Conservation (phyloP, 37 sponge, comb jelly and placozoan genomes). For the Bolinopsis microptera region DNA sequence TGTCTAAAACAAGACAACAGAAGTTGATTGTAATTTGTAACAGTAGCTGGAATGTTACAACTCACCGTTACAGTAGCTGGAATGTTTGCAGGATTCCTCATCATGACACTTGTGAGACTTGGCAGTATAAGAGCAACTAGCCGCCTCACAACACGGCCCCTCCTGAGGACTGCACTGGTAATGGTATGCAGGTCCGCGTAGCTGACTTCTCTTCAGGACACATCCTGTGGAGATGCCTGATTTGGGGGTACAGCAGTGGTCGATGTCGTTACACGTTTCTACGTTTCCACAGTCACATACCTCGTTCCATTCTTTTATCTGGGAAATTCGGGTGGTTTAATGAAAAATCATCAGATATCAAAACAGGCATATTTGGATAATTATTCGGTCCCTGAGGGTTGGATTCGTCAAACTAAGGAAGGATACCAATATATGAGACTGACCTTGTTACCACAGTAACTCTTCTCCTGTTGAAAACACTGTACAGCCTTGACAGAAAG, state of each 20-base stretch:
- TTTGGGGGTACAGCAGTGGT: conserved; percentile 52
- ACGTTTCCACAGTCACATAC: conserved; percentile 56
- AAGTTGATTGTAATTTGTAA: background rate
- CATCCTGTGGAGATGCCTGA: background rate
- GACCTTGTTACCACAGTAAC: conserved; percentile 61
- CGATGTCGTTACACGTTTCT: conserved; percentile 30
- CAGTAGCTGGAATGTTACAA: background rate
- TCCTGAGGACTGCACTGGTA: conserved; percentile 28
- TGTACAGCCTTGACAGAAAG: background rate
- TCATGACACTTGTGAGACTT: background rate
- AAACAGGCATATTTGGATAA: too few relatives aligned
- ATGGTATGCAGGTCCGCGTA: background rate
- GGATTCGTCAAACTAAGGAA: too few relatives aligned
- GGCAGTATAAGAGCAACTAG: background rate
- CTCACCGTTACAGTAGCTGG: conserved; percentile 62
- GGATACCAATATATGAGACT: too few relatives aligned
- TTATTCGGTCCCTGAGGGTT: too few relatives aligned
- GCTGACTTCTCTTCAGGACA: background rate
- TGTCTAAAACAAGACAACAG: background rate
- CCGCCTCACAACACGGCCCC: conserved; percentile 34
- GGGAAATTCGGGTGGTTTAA: background rate
- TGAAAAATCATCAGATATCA: too few relatives aligned
- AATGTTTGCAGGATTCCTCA: conserved; percentile 21
- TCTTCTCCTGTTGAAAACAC: conserved; percentile 30
- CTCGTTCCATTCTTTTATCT: conserved; percentile 63